phyloP scores from a whole-genome alignment of 2,797 vertebrate genomes.

The Synaphobranchus kaupii region DNA sequence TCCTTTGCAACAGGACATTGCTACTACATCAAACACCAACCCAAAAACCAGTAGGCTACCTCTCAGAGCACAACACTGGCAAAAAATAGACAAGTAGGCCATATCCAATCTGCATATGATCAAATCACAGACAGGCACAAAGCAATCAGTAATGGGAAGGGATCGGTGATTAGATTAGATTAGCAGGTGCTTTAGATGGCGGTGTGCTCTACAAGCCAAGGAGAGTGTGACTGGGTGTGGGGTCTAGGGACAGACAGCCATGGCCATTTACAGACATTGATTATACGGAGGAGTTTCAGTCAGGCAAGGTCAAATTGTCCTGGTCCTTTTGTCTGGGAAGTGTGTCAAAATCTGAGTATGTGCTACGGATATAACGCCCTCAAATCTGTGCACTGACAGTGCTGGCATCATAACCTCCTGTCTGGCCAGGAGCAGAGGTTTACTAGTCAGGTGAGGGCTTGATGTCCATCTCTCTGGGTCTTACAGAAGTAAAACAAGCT shows the following conservation, averaged over 20 bases:
- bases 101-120: not conserved
- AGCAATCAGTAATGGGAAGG: not conserved
- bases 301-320: not conserved
- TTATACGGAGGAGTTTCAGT: not conserved
- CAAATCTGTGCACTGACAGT: not conserved
- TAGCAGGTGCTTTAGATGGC: not conserved
- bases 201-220: not conserved
- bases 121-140: not conserved
- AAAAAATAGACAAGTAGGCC: not conserved
- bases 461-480: not conserved
- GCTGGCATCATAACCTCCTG: not conserved
- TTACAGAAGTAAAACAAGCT: constrained; percentile 17
- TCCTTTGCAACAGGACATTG: not conserved
- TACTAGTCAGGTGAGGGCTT: constrained; percentile 41
- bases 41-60: not conserved
- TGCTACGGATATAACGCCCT: constrained; percentile 8
- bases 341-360: not conserved
- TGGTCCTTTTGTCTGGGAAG: not conserved
- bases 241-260: not conserved
- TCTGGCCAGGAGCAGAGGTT: not conserved
- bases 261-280: not conserved
- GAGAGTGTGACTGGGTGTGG: not conserved
- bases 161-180: not conserved
- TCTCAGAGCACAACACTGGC: not conserved
- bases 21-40: not conserved